phyloP scores from a whole-genome alignment of 2,797 vertebrate genomes.

The Mionectes olivaceus region DNA sequence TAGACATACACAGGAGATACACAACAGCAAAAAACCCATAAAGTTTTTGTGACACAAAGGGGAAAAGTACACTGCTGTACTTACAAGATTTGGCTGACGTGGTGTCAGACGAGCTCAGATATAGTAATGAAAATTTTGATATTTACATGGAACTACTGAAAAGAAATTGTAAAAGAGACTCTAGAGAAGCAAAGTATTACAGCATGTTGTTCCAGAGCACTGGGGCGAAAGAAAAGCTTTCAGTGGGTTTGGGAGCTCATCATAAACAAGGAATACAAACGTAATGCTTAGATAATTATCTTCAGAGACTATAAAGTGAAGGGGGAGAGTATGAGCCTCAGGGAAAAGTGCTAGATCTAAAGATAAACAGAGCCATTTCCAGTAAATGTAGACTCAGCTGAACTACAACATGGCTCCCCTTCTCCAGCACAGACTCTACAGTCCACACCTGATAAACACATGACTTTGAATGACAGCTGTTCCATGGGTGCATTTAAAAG shows the following conservation, averaged over 20 bases:
- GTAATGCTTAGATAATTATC: not conserved
- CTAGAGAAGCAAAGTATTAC: not conserved
- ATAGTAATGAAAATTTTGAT: not conserved
- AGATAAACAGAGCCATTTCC: not conserved
- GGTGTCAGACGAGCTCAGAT: not conserved
- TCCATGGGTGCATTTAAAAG: not conserved
- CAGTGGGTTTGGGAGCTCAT: accelerated
- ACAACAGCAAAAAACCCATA: accelerated
- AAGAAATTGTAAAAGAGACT: not conserved
- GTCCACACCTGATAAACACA: not conserved
- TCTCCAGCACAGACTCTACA: not conserved
- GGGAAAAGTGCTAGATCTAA: not conserved
- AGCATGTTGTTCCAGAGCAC: not conserved
- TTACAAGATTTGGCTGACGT: not conserved
- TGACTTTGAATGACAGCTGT: not conserved
- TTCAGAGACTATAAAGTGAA: not conserved
- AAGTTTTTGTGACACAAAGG: not conserved
- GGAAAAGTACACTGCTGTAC: not conserved
- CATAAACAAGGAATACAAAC: not conserved
- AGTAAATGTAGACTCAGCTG: not conserved
- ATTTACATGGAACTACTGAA: not conserved
- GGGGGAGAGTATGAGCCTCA: not conserved
- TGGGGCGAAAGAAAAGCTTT: not conserved
- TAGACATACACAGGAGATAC: not conserved
- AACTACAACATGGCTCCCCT: not conserved